Base-by-base conservation (phyloP, 1,140 invertebrate species). In the Musca domestica region DNA sequence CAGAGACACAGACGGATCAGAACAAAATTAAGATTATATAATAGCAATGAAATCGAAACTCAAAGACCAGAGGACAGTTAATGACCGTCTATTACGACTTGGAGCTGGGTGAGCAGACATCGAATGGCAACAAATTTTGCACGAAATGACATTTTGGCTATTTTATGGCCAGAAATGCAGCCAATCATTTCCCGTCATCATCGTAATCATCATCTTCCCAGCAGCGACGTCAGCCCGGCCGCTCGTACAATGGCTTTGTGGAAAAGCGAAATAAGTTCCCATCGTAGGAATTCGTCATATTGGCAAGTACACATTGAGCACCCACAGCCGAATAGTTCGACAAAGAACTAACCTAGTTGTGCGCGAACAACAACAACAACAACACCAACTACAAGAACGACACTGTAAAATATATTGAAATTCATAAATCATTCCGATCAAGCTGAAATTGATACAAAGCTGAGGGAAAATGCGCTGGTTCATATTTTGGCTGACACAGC, bases 61-160 rank as follows among this genome's bases (percentile, higher is more conserved):
- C 17, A 34, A 61, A 19, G 23, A 23, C 23, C 19, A 61, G 34
- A 30, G 56, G 56, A 27, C 56, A 61, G 56, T 61, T 61, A 61
- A 61, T 61, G 34, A 34, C 27, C 34, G 34, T 17, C 19, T 27
- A 41, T 61, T 61, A 34, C 19, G 17, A 25, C 27, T 61, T 61
- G 30, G 56, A 27, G 17, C 17, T 34, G 17, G 20, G 20, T 27
- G 14, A 41, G 56, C 27, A 12, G 15, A 27, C n/a, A n/a, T n/a
- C n/a, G 30, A 58, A 58, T 58, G 25, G 6, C 23, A 30, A 58
- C 7, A 34, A 61, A 34, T 7, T 19, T 41, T n/a, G 27, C 56
- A 61, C 56, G 56, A 61, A 61, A 61, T 61, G 56, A 61, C 56
- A 61, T 61, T 58, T 61, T 61, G 27, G 27, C 20, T 41, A 12